Conservation (phyloP, 2,888 invertebrate genomes). For the Athalia rosae region DNA sequence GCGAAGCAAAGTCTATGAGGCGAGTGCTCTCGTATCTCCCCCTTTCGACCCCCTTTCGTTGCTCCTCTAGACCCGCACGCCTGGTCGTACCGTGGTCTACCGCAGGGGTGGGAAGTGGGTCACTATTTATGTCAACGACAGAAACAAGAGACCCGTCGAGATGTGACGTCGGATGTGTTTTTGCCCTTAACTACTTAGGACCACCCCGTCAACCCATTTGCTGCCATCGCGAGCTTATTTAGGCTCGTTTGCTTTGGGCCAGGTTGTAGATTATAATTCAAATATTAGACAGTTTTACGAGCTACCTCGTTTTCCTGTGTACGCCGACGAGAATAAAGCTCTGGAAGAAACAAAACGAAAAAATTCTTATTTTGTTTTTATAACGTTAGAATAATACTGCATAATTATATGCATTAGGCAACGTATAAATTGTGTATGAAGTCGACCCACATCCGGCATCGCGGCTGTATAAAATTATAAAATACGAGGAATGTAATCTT, state of each 20-base stretch:
- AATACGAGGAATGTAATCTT: neutral
- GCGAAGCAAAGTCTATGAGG: slow-evolving; percentile 44
- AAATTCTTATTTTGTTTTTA: neutral
- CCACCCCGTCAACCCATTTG: slow-evolving; percentile 38
- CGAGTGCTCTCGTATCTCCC: slow-evolving; percentile 48
- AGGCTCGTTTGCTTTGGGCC: slow-evolving; percentile 40
- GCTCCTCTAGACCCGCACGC: neutral
- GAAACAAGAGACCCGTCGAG: slow-evolving; percentile 48
- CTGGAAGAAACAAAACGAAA: neutral
- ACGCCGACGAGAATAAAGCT: neutral
- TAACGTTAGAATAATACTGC: neutral
- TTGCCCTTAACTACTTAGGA: slow-evolving; percentile 39
- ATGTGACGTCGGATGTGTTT: slow-evolving; percentile 41
- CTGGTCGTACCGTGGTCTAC: slow-evolving; percentile 35
- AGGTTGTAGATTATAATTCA: slow-evolving; percentile 18
- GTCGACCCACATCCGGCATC: neutral
- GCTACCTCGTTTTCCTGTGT: neutral
- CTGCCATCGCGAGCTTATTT: slow-evolving; percentile 32
- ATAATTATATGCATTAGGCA: too few relatives aligned
- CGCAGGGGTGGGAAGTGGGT: slow-evolving; percentile 54
- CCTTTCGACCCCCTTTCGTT: neutral
- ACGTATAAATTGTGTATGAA: slow-evolving; percentile 9
- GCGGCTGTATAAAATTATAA: too few relatives aligned
- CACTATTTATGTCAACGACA: slow-evolving; percentile 59
- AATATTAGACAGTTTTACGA: slow-evolving; percentile 17